Evolutionary conservation across 2,113 vertebrate species (phyloP), one percentile per base, ranked within the genome.

Genomic region (Rhodinocichla rosea): DNA sequence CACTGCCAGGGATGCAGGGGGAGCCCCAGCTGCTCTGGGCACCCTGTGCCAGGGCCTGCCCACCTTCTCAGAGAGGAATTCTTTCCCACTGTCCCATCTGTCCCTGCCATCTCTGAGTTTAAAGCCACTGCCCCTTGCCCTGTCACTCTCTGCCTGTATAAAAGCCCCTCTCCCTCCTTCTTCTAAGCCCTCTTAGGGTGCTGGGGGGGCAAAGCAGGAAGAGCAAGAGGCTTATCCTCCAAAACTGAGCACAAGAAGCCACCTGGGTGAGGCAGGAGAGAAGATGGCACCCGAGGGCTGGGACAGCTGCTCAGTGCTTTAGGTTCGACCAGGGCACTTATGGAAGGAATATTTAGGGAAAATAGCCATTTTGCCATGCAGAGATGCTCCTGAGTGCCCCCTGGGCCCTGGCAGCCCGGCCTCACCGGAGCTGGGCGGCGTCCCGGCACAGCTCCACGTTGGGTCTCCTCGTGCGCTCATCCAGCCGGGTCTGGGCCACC

Each of bases 401-500:
- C 11, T 0, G 1, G 7, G 22, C 32, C n/a, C 53, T 7, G 17
- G 27, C 13, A 8, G 27, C 15, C 6, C 39, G 9, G 3, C 20
- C 95, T 85, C 95, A 99, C 99, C 98, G 97, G 83, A 99, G 68
- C 89, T 99, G 98, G 16, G 98, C 98, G 45, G 95, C 95, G 86
- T 99, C 99, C 63, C 98, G 96, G 97, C 99, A 99, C 62, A 99
- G 98, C 95, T 99, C 99, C 6, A 99, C 35, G 2, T 99, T 98
- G 12, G 99, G 99, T 85, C 99, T 98, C 81, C 98, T 95, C 0
- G 98, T 98, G 39, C 99, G 98, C 87, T 99, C 99, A 0, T 99
- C 99, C 95, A 99, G 97, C 10, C 99, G 97, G 4, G 99, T 99
- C 87, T 99, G 99, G 17, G 99, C 99, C 83, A 99, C 99, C 95